Evolutionary conservation across 2,797 vertebrate species (phyloP), one percentile per base, ranked within the genome.

Genomic region (Acipenser transmontanus): DNA sequence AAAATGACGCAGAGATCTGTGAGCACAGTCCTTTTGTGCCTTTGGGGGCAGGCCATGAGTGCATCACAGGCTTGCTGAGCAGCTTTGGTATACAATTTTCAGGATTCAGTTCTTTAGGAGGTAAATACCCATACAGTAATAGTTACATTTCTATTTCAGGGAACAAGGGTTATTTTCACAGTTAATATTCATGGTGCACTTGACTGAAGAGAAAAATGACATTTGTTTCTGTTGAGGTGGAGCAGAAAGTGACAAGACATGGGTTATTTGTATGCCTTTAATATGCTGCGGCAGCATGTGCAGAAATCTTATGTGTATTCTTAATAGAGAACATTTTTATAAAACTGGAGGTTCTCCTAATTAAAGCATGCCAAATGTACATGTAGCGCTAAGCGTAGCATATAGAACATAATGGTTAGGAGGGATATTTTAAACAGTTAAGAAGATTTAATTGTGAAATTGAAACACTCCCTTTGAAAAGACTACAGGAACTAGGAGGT

Each of bases 401-500:
- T 49, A 20, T 59, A 59, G 14, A 59, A 56, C 51, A 66, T 57
- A n/a, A 57, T 64, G 62, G 59, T 64, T 67, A 52, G 49, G 57
- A 62, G 56, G 66, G 66, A 64, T 66, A 56, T 79, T 79, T 81
- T 71, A 85, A 72, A 85, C 85, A 80, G 86, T 86, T 87, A 79
- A 76, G 76, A 73, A 57, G 65, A 64, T 77, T 76, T 89, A 92
- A 94, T 94, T 89, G 78, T 90, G 77, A 94, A 89, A 90, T 92
- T 93, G 92, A 89, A 91, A 91, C 92, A 93, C 92, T 92, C 88
- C 89, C 90, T 92, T 91, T 92, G 92, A 95, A 94, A 91, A 89
- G 90, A 95, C 91, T 91, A 88, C 85, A 79, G 90, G 87, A 88
- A 92, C 91, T 87, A 91, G 92, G 92, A 96, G 94, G 94, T 95